Evolutionary conservation across 1,140 invertebrate genomes (phyloP).

Genomic region (Bombus breviceps): DNA sequence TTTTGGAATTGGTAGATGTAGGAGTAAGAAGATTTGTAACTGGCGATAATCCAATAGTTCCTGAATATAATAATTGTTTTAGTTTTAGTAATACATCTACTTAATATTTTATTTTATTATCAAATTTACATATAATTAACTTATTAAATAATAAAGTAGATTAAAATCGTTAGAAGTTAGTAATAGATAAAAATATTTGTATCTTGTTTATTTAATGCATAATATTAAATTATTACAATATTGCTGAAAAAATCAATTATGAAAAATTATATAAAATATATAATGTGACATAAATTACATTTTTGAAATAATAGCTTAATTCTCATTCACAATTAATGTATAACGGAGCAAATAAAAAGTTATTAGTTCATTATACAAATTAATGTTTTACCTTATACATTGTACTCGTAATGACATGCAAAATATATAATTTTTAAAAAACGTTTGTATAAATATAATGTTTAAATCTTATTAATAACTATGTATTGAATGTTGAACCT

Average conservation of each 20-base stretch:
- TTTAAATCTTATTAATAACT: slow-evolving; percentile 33
- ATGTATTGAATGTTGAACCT: slow-evolving; percentile 34
- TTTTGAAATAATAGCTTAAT: background rate
- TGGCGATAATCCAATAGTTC: slow-evolving; percentile 56
- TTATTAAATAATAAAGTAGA: background rate
- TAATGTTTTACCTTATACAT: background rate
- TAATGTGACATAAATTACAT: background rate
- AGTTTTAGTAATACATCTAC: slow-evolving; percentile 36
- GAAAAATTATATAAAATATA: slow-evolving; percentile 8
- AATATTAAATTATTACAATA: slow-evolving; percentile 21
- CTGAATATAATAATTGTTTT: slow-evolving; percentile 58
- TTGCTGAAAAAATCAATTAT: background rate
- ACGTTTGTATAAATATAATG: slow-evolving; percentile 2
- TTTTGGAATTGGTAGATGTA: slow-evolving; percentile 69
- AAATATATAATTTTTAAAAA: background rate
- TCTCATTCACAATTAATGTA: background rate
- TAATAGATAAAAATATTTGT: slow-evolving; percentile 11
- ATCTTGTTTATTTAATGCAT: slow-evolving; percentile 18
- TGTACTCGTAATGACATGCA: background rate
- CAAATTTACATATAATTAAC: background rate
- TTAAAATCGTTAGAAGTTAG: slow-evolving; percentile 2
- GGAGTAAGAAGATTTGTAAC: slow-evolving; percentile 76
- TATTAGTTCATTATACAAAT: background rate
- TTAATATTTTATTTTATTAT: background rate
- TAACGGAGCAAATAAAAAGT: background rate